A percentile compares a stretch with the other conserved stretches of the same genome.
phyloP scores from a whole-genome alignment of 2,113 vertebrate species.

The Capreolus pygargus region DNA sequence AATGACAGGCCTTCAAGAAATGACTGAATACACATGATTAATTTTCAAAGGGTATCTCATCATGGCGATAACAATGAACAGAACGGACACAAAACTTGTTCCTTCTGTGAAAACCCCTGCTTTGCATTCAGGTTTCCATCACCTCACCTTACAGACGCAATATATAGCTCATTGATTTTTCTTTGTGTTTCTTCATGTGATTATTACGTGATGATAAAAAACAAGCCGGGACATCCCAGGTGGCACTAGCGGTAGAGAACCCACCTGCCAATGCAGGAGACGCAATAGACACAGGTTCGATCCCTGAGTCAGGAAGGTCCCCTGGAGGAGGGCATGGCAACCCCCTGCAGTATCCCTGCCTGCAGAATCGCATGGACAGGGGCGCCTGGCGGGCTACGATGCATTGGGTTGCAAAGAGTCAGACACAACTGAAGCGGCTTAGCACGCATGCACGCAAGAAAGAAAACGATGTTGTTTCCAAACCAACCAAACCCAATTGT shows the following conservation, averaged over 20 bases:
- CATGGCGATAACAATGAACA: not conserved
- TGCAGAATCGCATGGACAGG: not conserved
- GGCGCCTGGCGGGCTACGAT: not conserved
- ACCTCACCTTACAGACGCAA: not conserved
- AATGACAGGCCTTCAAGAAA: not conserved
- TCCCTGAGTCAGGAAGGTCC: not conserved
- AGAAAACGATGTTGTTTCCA: not conserved
- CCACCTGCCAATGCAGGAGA: not conserved
- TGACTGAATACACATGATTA: not conserved
- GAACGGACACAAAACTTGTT: fast-evolving
- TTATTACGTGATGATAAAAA: not conserved
- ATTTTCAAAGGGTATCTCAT: not conserved
- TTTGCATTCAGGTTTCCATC: not conserved
- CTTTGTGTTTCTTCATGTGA: not conserved
- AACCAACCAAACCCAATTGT: not conserved
- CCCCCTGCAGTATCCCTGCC: not conserved
- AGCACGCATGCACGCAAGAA: not conserved
- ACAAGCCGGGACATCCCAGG: not conserved
- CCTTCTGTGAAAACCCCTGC: not conserved
- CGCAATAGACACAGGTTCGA: not conserved
- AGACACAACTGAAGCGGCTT: not conserved
- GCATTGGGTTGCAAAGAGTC: not conserved
- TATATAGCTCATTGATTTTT: not conserved
- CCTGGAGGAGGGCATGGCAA: not conserved
- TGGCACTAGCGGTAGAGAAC: not conserved